Percentiles rank a stretch among this genome's conserved stretches.
Conservation (phyloP, 1,140 invertebrate genomes). For the Sycophaga agraensis region DNA sequence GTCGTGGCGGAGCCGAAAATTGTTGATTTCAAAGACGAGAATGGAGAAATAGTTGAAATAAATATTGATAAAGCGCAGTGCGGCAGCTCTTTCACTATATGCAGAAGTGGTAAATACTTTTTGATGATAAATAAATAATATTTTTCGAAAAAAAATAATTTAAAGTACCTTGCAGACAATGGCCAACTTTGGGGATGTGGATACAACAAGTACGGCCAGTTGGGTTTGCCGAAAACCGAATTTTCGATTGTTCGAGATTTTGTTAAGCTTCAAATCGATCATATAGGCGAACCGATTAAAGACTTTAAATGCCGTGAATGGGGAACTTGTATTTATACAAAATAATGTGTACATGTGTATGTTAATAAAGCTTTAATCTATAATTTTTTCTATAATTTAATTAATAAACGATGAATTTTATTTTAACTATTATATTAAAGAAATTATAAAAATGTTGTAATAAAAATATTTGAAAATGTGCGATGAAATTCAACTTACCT, state of each 20-base stretch:
- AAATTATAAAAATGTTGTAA: too few species aligned
- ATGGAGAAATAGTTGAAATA: conserved; percentile 48
- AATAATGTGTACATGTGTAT: neutral
- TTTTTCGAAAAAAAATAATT: neutral
- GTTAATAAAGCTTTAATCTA: neutral
- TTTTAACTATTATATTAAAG: too few species aligned
- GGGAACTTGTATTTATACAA: conserved; percentile 37
- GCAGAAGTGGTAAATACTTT: conserved; percentile 33
- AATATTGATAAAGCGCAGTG: conserved; percentile 64
- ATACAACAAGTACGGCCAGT: conserved; percentile 73
- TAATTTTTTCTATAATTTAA: too few species aligned
- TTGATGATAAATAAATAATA: conserved; percentile 4
- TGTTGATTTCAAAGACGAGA: conserved; percentile 60
- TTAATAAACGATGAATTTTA: too few species aligned
- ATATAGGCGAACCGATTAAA: conserved; percentile 28
- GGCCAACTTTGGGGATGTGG: conserved; percentile 69
- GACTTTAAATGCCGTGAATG: conserved; percentile 50
- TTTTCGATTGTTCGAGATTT: conserved; percentile 33
- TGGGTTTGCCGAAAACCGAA: conserved; percentile 54
- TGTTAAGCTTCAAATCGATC: conserved; percentile 35
- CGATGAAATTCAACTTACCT: too few species aligned
- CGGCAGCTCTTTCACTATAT: conserved; percentile 68
- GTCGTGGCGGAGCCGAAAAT: conserved; percentile 57
- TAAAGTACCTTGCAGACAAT: conserved; percentile 19
- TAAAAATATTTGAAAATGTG: too few species aligned